Base-by-base conservation (phyloP, 2,113 vertebrate species). In the Hippocampus comes region DNA sequence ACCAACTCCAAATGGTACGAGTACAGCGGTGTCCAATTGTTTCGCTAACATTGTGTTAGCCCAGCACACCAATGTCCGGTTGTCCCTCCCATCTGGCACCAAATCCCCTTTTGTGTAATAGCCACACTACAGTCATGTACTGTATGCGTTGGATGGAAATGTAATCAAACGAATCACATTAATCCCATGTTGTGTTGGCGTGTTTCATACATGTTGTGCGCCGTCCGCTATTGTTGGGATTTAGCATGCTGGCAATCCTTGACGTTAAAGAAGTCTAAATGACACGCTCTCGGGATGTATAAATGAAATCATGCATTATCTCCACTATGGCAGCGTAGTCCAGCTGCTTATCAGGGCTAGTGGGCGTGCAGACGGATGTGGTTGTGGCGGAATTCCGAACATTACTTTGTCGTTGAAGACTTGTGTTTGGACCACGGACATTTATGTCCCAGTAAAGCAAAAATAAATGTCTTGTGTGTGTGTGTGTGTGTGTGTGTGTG, bases 41-140 rank as follows among this genome's bases (percentile, higher is more conserved):
- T 80, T 76, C 68, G 61, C 68, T 55, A 74, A 81, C 72, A 57
- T 49, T 48, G 60, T 60, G 72, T 65, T 77, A 72, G 27, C 80
- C 75, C 73, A 67, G 61, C 63, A 3, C 15, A 0, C n/a, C 63
- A 6, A n/a, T 43, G 38, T 46, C 42, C 42, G n/a, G 9, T 65
- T 65, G 15, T 23, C 14, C 64, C 42, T 27, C 43, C 64, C 64
- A 12, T 60, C 49, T 60, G 23, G 46, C 25, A 70, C 46, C 57
- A 25, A 56, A 53, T 67, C 64, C 41, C 57, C 1, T 41, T 21
- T 12, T 38, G 20, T 68, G 21, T 70, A 66, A 9, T 42, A 65
- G 46, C n/a, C 41, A 15, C n/a, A 27, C 61, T 43, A 34, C 23
- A 64, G 67, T n/a, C 38, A 23, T 38, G 12, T 10, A 3, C n/a